Percentiles rank a stretch among this genome's conserved stretches.
These are phyloP conservation scores for Cyrtonyx montezumae DNA, from an alignment of 2,113 vertebrate species.

Conservation along the genomic window DNA sequence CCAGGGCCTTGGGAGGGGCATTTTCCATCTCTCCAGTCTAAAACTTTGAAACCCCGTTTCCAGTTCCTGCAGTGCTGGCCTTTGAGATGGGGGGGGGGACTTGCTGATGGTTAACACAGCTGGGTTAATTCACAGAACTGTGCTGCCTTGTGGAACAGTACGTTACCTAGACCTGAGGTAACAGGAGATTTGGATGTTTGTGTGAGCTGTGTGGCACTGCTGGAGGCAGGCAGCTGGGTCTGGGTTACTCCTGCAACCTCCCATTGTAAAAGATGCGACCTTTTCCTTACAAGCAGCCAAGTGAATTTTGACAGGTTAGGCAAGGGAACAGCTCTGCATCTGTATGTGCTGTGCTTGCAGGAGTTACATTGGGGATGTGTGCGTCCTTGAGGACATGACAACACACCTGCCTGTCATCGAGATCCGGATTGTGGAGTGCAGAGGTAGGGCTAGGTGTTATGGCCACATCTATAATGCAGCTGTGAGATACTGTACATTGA, in stretches of 20 bases:
- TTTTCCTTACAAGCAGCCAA: not conserved
- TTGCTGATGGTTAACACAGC: not conserved
- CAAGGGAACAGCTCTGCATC: not conserved
- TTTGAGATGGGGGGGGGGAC: not conserved
- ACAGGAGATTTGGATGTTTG: not conserved
- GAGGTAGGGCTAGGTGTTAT: conserved; percentile 79
- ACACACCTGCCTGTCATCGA: conserved; percentile 92
- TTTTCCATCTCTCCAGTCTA: not conserved
- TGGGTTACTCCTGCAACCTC: not conserved
- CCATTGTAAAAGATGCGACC: not conserved
- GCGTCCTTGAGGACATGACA: conserved; percentile 95
- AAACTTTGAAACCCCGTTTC: not conserved
- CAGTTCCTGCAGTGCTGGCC: not conserved
- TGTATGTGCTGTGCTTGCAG: conserved; percentile 71
- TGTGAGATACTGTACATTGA: not conserved
- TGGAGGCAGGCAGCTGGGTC: not conserved
- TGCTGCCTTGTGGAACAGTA: not conserved
- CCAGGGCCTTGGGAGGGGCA: not conserved
- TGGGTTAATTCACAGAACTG: not conserved
- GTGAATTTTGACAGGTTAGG: not conserved
- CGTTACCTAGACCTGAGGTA: not conserved
- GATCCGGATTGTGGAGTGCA: conserved; percentile 94
- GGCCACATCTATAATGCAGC: not conserved
- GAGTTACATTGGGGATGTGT: conserved; percentile 94
- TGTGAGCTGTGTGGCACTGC: not conserved